These are phyloP conservation scores for Hyalella azteca DNA, from an alignment of 2,888 invertebrate species.

Conservation along the genomic window DNA sequence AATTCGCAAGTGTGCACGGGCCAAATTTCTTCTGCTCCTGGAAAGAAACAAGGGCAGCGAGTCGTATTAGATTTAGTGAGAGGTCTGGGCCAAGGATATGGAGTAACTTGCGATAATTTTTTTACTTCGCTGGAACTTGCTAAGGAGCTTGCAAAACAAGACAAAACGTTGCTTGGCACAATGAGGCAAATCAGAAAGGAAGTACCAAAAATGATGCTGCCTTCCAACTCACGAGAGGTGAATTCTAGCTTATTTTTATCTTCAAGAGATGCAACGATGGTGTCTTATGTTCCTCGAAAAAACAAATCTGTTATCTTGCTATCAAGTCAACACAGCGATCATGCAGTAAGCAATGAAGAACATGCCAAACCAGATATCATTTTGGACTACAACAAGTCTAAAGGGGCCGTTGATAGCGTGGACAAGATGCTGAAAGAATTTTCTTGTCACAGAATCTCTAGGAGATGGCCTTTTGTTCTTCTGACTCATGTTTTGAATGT, in stretches of 20 bases:
- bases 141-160: constrained; percentile 9
- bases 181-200: constrained; percentile 10
- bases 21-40: constrained; percentile 21
- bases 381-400: neutral
- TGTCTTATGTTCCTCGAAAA: constrained; percentile 18
- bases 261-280: constrained; percentile 27
- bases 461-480: constrained; percentile 14
- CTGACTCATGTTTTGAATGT: constrained; percentile 18
- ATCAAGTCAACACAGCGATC: constrained; percentile 23
- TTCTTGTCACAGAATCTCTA: constrained; percentile 19
- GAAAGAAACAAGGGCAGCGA: constrained; percentile 10
- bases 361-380: constrained; percentile 14
- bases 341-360: constrained; percentile 20
- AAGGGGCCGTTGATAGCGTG: constrained; percentile 1
- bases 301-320: constrained; percentile 22
- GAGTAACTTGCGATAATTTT: constrained; percentile 20
- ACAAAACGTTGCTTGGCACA: constrained; percentile 23
- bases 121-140: constrained; percentile 20
- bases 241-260: constrained; percentile 23
- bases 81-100: constrained; percentile 4
- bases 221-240: constrained; percentile 14
- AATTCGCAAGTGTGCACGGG: constrained; percentile 1
- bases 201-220: constrained; percentile 27
- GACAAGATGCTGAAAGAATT: constrained; percentile 27
- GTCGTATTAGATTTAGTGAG: constrained; percentile 11